Evolutionary conservation across 2,113 vertebrate species (phyloP).

Genomic region (Diadophis punctatus): DNA sequence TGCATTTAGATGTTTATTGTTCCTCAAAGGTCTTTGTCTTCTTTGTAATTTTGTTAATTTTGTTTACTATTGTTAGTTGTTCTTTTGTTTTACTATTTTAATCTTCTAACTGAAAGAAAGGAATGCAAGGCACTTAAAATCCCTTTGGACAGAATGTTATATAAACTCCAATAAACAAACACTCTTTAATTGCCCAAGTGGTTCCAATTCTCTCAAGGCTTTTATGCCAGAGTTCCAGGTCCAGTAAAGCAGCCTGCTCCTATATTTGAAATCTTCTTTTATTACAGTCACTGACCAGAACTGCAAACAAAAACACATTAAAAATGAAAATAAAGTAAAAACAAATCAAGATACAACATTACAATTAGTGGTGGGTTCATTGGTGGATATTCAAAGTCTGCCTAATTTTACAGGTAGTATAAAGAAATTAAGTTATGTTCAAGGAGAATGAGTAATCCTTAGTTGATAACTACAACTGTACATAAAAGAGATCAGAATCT

Average conservation of each 20-base stretch:
- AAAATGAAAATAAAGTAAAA: neutral
- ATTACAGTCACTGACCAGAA: neutral
- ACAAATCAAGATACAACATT: neutral
- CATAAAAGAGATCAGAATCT: neutral
- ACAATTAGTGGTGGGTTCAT: neutral
- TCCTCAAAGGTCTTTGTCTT: neutral
- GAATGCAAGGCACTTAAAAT: neutral
- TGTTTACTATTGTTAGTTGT: neutral
- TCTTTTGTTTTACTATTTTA: neutral
- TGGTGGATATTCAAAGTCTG: neutral
- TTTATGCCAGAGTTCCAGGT: neutral
- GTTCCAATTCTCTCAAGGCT: neutral
- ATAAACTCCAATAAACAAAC: neutral
- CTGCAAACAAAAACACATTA: neutral
- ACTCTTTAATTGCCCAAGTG: neutral
- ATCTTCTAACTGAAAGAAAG: neutral
- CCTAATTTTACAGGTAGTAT: neutral
- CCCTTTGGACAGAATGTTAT: neutral
- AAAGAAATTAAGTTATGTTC: neutral
- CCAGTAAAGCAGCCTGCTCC: neutral
- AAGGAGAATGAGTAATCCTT: neutral
- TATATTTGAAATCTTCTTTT: neutral
- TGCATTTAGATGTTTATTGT: neutral
- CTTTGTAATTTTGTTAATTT: neutral
- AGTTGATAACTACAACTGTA: neutral